Evolutionary conservation across 2,888 invertebrate genomes (phyloP), one percentile per base, ranked within the genome.

Genomic region (Tanypteryx hageni): DNA sequence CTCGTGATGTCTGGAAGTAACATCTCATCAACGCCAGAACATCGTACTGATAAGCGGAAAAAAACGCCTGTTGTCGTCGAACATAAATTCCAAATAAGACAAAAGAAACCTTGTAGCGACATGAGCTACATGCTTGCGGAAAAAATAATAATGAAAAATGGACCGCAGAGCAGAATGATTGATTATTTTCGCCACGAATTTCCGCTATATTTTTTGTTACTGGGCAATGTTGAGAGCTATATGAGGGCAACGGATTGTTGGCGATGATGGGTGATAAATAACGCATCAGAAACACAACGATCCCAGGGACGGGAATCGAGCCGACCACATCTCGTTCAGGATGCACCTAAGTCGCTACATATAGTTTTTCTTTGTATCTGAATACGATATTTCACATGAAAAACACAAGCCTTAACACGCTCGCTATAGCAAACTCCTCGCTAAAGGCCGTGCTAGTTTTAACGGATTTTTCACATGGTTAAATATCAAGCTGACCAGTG

Each of bases 121-220:
- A 68, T 44, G 89, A 27, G 89, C 44, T 64, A 68, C 89, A 89
- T 44, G 89, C 64, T 89, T n/a, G 64, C 89, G 89, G 68, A 64
- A 89, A 89, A 89, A 89, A 89, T 31, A 64, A 61, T 64, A 83
- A 44, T 89, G 89, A 89, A 89, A 89, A 89, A 89, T 89, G 89
- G 44, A 89, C 89, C 64, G 31, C n/a, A 44, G 27, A 31, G 64
- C 8, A 10, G 31, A 58, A 64, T 89, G 89, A 89, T 89, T 89
- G 89, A 89, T 89, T 89, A 89, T 64, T 61, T 64, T 44, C n/a
- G 89, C 89, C 89, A 18, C 31, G 59, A n/a, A 68, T 56, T 68
- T 89, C 64, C 44, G 61, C 83, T 83, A 44, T 11, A 18, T 64
- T 64, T 68, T 83, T 83, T 89, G 76, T 76, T 27, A 76, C 44